Percentiles rank a stretch among this genome's conserved stretches.
Conservation (phyloP, 2,888 invertebrate genomes). For the Pandemis cinnamomeana region DNA sequence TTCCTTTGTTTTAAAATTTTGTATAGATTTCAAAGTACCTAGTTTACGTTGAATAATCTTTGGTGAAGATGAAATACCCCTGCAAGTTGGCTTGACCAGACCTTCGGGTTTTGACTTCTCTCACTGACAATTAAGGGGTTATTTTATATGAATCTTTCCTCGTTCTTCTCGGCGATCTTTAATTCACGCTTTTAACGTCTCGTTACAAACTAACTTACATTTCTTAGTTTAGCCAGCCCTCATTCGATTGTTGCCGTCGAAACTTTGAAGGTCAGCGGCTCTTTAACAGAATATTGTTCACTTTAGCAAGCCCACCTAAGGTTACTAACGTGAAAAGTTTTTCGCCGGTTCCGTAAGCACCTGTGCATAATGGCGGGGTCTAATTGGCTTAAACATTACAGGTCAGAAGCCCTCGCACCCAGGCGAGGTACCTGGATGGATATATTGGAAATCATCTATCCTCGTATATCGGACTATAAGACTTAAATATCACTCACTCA, state of each 20-base stretch:
- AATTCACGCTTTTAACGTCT: too few species aligned
- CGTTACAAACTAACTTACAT: background rate
- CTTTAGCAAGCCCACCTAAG: conserved; percentile 5
- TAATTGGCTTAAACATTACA: conserved; percentile 16
- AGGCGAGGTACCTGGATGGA: background rate
- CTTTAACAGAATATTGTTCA: background rate
- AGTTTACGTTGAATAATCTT: too few species aligned
- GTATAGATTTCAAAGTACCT: too few species aligned
- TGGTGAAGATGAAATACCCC: too few species aligned
- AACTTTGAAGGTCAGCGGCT: conserved; percentile 16
- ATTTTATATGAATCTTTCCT: too few species aligned
- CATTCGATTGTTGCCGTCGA: background rate
- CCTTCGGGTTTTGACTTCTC: too few species aligned
- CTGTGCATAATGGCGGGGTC: conserved; percentile 16
- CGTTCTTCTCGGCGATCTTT: background rate
- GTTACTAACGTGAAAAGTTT: conserved; percentile 17
- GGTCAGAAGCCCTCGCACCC: conserved; percentile 3
- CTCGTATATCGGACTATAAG: background rate
- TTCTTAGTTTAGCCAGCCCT: background rate
- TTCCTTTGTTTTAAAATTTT: too few species aligned
- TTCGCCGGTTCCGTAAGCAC: conserved; percentile 11
- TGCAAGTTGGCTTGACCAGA: too few species aligned
- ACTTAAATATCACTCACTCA: background rate
- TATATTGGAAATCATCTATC: background rate
- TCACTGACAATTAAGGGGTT: too few species aligned